Evolutionary conservation across 2,797 vertebrate species (phyloP).

Genomic region (Meriones psammophilus): DNA sequence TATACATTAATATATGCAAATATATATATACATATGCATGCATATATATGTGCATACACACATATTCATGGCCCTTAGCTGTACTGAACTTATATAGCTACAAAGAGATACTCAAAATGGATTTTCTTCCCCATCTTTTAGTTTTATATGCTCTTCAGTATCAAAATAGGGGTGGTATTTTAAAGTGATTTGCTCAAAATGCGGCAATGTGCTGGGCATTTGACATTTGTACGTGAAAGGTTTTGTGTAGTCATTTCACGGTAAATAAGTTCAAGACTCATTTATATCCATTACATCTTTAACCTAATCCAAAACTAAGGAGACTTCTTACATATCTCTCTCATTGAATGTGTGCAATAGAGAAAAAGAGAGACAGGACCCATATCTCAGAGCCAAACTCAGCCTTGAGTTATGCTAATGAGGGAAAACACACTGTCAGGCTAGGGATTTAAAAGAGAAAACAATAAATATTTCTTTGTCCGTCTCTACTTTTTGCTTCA

Average conservation of each 20-base stretch:
- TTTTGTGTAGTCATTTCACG: not conserved
- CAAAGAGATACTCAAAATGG: not conserved
- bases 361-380: slow-evolving; percentile 2
- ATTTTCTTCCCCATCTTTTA: slow-evolving; percentile 25
- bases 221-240: not conserved
- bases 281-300: not conserved
- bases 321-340: not conserved
- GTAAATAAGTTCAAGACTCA: not conserved
- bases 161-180: not conserved
- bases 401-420: slow-evolving; percentile 75
- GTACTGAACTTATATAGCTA: not conserved
- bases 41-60: too few relatives aligned
- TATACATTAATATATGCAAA: too few relatives aligned
- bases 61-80: not conserved
- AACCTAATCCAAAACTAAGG: not conserved
- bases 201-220: not conserved
- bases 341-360: not conserved
- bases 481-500: slow-evolving; percentile 42
- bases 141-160: slow-evolving; percentile 17
- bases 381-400: not conserved
- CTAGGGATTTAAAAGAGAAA: slow-evolving; percentile 74
- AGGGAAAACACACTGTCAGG: slow-evolving; percentile 70
- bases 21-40: too few relatives aligned
- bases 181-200: slow-evolving; percentile 28
- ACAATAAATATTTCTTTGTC: slow-evolving; percentile 46